These are phyloP conservation scores for Nycticryphes semicollaris DNA, from an alignment of 2,113 vertebrate species.

Conservation along the genomic window DNA sequence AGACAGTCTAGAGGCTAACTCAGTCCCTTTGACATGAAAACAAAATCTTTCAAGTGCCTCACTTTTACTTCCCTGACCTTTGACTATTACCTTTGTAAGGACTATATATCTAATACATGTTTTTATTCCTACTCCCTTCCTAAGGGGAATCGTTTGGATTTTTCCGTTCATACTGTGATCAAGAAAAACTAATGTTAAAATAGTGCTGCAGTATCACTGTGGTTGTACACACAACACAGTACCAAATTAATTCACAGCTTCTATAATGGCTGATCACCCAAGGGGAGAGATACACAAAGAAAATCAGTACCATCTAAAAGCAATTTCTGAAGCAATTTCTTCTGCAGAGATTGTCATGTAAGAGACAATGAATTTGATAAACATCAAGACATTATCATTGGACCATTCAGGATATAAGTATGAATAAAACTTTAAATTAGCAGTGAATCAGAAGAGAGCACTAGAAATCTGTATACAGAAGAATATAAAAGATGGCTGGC, in stretches of 20 bases:
- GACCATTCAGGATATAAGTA: neutral
- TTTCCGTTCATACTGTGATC: neutral
- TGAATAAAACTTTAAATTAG: neutral
- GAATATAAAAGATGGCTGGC: neutral
- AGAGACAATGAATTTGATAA: slow-evolving; percentile 26
- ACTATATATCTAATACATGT: neutral
- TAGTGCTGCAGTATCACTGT: neutral
- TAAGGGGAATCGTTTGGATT: neutral
- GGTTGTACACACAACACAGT: neutral
- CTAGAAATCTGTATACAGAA: neutral
- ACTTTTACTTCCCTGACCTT: neutral
- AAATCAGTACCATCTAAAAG: slow-evolving; percentile 37
- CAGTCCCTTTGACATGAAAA: neutral
- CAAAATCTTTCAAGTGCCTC: neutral
- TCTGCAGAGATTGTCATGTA: neutral
- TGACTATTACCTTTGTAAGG: neutral
- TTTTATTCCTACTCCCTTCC: neutral
- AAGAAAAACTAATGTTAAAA: neutral
- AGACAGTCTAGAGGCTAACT: neutral
- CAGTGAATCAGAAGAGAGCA: neutral
- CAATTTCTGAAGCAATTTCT: slow-evolving; percentile 33
- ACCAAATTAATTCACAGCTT: slow-evolving; percentile 9
- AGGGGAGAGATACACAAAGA: neutral
- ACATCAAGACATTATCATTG: neutral
- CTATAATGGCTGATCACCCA: slow-evolving; percentile 23